phyloP scores from a whole-genome alignment of 23 tunicate genomes.

The Oikopleura dioica region DNA sequence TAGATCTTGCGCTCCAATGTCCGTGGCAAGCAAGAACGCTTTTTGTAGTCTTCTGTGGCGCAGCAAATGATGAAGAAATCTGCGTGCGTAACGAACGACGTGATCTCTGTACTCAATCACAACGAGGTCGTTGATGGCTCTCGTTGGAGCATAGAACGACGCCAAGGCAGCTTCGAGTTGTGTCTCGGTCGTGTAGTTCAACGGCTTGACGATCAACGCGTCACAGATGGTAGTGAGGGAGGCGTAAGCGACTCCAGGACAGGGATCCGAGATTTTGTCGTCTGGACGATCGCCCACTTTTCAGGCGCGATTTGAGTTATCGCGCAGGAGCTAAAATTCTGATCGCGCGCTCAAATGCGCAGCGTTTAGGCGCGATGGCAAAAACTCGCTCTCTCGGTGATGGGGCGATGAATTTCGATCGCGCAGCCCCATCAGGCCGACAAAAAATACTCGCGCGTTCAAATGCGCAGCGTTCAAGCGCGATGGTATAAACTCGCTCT shows the following conservation, averaged over 20 bases:
- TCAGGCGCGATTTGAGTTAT: too few species aligned
- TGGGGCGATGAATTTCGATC: too few species aligned
- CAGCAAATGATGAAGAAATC: neutral
- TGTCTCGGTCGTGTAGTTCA: neutral
- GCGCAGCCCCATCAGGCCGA: too few species aligned
- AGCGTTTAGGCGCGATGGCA: too few species aligned
- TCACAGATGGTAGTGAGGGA: neutral
- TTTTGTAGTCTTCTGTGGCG: neutral
- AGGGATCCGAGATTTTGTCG: too few species aligned
- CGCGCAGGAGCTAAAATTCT: too few species aligned
- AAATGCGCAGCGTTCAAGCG: too few species aligned
- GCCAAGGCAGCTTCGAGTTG: neutral
- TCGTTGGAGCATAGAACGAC: neutral
- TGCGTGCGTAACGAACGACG: neutral
- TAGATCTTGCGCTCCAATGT: neutral
- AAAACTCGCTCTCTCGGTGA: too few species aligned
- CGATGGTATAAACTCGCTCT: too few species aligned
- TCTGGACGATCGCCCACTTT: too few species aligned
- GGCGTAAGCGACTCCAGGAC: neutral
- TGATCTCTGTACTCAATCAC: neutral
- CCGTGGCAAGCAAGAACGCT: neutral
- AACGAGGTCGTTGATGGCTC: neutral
- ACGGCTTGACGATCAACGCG: neutral
- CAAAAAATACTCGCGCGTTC: too few species aligned
- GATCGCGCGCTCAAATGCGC: too few species aligned